A percentile compares a stretch with the other conserved stretches of the same genome.
phyloP scores from a whole-genome alignment of 2,888 invertebrate genomes.

The Imbricaverruca yamaguchii region DNA sequence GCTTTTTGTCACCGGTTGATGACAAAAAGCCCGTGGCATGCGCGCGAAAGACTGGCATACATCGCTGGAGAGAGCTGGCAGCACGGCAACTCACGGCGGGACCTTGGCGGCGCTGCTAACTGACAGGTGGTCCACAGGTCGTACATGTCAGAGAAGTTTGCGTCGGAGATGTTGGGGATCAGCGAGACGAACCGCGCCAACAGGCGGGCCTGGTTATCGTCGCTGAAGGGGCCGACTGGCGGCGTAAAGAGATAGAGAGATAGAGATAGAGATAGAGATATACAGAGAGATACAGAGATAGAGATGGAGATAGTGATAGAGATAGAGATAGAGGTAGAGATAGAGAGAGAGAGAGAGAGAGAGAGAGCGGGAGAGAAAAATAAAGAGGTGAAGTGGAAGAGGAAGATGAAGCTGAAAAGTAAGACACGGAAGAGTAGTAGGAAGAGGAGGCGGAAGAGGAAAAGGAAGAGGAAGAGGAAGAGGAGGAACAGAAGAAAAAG shows the following conservation, averaged over 20 bases:
- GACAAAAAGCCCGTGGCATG: too few species aligned
- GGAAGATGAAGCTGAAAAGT: background rate
- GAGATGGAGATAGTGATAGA: background rate
- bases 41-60: too few species aligned
- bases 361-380: background rate
- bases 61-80: too few species aligned
- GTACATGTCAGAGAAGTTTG: too few species aligned
- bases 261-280: background rate
- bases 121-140: too few species aligned
- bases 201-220: too few species aligned
- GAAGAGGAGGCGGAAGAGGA: background rate
- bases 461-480: background rate
- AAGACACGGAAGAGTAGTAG: background rate
- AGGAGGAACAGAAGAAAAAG: background rate
- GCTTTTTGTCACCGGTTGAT: too few species aligned
- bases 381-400: background rate
- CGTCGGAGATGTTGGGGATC: too few species aligned
- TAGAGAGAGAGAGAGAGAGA: conserved; percentile 8
- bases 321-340: background rate
- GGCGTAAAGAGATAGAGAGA: background rate
- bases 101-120: too few species aligned
- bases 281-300: background rate
- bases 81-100: too few species aligned
- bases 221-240: background rate
- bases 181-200: too few species aligned